Evolutionary conservation across 2,797 vertebrate species (phyloP).

Genomic region (Siniperca obscura): DNA sequence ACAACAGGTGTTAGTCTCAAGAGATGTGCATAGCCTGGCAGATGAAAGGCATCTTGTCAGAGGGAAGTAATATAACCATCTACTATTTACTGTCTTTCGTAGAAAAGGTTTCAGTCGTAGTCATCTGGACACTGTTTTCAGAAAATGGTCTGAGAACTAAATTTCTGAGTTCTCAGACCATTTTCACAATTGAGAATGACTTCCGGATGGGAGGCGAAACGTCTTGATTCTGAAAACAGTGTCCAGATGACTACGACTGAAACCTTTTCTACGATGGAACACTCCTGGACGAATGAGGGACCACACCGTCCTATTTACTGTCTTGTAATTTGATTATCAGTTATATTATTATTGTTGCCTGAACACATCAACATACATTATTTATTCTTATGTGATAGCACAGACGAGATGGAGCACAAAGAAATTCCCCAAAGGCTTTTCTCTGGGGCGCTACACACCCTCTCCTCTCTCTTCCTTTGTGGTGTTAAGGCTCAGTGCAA

Average conservation of each 20-base stretch:
- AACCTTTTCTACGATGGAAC: no score
- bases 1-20: constrained; percentile 59
- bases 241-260: no score
- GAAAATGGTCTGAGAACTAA: no score
- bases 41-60: constrained; percentile 29
- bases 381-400: constrained; percentile 12
- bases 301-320: constrained; percentile 2
- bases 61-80: constrained; percentile 17
- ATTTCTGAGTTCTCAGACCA: no score
- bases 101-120: no score
- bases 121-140: no score
- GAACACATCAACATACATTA: background rate
- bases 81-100: constrained; percentile 14
- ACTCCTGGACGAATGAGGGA: no score
- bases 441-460: constrained; percentile 13
- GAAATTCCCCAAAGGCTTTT: constrained; percentile 25
- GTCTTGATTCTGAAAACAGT: no score
- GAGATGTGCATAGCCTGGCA: constrained; percentile 34
- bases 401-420: background rate
- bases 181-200: no score
- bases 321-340: constrained; percentile 28
- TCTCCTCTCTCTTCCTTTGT: constrained; percentile 32
- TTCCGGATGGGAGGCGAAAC: no score
- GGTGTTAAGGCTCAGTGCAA: constrained; percentile 19
- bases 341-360: constrained; percentile 16